A percentile compares a stretch with the other conserved stretches of the same genome.
These are phyloP conservation scores for Lycaon pictus DNA, from an alignment of 2,113 vertebrate species.

Conservation along the genomic window DNA sequence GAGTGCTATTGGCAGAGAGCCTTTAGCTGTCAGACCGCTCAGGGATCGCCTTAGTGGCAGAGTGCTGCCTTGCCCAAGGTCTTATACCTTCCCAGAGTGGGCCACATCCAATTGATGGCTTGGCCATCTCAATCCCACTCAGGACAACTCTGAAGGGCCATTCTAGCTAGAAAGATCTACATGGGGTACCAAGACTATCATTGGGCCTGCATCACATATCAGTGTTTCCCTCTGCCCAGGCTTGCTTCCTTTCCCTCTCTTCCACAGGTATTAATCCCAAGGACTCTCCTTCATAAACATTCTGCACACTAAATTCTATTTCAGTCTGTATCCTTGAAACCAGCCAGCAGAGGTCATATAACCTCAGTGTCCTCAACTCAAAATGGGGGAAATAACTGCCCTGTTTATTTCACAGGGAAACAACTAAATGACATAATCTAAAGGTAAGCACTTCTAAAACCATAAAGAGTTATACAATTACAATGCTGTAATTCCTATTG, in stretches of 20 bases:
- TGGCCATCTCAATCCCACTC: neutral
- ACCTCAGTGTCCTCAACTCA: neutral
- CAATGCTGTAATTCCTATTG: neutral
- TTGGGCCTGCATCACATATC: neutral
- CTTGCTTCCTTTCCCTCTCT: neutral
- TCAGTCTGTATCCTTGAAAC: neutral
- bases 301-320: neutral
- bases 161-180: neutral
- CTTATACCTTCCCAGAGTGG: neutral
- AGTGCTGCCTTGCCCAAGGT: neutral
- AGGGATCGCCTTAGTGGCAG: neutral
- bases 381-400: neutral
- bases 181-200: neutral
- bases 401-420: neutral
- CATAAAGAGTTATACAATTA: neutral
- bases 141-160: neutral
- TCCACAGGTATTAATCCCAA: neutral
- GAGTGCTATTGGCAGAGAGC: neutral
- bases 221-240: neutral
- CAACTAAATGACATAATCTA: neutral
- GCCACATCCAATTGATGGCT: neutral
- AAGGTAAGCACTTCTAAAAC: constrained; percentile 9
- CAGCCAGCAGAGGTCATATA: neutral
- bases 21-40: neutral
- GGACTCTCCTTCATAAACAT: neutral